These are phyloP conservation scores for Idaea dimidiata DNA, from an alignment of 2,888 invertebrate genomes.

Conservation along the genomic window DNA sequence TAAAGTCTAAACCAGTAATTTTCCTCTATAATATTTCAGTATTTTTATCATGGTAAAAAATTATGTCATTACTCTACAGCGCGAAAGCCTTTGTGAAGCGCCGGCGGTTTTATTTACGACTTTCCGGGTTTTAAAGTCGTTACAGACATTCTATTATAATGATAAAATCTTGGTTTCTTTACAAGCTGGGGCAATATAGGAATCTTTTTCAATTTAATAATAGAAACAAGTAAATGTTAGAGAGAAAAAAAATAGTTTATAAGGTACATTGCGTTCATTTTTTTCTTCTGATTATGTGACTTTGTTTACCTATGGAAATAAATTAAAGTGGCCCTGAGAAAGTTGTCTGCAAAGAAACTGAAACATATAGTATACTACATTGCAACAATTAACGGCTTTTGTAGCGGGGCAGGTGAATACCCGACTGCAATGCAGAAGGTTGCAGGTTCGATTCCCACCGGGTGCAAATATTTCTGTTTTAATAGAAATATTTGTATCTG, in stretches of 20 bases:
- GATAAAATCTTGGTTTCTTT: neutral
- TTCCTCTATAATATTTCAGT: constrained; percentile 9
- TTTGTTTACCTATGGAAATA: too few species aligned
- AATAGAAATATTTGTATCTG: too few species aligned
- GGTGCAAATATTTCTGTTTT: too few species aligned
- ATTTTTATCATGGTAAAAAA: neutral
- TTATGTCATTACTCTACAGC: neutral
- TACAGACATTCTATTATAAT: neutral
- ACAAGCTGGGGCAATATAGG: neutral
- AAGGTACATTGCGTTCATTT: too few species aligned
- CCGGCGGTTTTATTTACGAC: neutral
- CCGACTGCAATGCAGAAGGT: too few species aligned
- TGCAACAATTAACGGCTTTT: too few species aligned
- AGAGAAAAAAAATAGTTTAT: neutral
- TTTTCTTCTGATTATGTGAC: too few species aligned
- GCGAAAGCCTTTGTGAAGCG: neutral
- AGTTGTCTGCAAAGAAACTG: too few species aligned
- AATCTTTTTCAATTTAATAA: neutral
- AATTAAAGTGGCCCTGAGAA: too few species aligned
- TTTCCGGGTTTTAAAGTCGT: neutral
- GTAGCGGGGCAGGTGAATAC: too few species aligned
- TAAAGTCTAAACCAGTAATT: neutral
- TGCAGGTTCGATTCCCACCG: too few species aligned
- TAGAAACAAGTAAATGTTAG: neutral
- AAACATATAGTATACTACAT: too few species aligned